Percentiles rank a stretch among this genome's conserved stretches.
Evolutionary conservation across 2,797 vertebrate species (phyloP).

Genomic region (Phoeniculus purpureus): DNA sequence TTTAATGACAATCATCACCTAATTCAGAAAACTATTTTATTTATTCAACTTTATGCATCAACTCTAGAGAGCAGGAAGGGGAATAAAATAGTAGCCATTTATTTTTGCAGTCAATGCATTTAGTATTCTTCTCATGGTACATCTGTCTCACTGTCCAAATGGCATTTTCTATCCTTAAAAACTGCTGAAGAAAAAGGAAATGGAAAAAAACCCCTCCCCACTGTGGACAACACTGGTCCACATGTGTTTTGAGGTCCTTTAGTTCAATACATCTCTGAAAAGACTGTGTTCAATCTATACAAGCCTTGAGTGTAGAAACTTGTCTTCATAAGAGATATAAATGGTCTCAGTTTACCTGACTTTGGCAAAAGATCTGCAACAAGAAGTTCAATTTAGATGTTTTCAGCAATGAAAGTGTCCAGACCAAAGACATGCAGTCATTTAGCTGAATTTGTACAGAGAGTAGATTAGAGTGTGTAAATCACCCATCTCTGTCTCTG

Average conservation of each 20-base stretch:
- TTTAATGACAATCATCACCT: neutral
- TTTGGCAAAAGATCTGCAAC: neutral
- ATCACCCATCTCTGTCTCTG: neutral
- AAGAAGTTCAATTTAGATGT: neutral
- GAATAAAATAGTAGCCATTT: conserved; percentile 1
- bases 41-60: neutral
- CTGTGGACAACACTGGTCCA: neutral
- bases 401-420: neutral
- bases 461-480: neutral
- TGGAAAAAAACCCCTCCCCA: neutral
- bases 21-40: conserved; percentile 12
- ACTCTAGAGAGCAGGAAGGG: neutral
- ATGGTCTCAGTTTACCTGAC: neutral
- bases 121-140: neutral
- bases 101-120: conserved; percentile 25
- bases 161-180: conserved; percentile 1
- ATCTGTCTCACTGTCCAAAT: neutral
- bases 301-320: neutral
- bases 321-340: neutral
- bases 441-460: neutral
- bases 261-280: conserved; percentile 50
- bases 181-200: conserved; percentile 30
- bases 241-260: conserved; percentile 18
- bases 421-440: neutral
- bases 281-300: neutral